phyloP scores from a whole-genome alignment of 2,113 vertebrate species.

The Sarotherodon lohbergeri region DNA sequence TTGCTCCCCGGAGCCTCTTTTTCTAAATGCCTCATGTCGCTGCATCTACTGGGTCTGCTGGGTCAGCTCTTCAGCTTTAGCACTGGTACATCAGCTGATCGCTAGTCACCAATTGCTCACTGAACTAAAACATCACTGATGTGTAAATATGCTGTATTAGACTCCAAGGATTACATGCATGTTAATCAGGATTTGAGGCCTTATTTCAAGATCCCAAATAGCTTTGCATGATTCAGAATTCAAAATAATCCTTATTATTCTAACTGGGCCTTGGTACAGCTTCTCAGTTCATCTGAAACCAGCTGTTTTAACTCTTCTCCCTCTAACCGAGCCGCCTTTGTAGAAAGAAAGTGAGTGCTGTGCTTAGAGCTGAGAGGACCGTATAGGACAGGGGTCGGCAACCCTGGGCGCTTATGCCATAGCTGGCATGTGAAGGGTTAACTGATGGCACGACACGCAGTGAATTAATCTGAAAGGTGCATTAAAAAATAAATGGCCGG shows the following conservation, averaged over 20 bases:
- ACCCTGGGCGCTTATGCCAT: background rate
- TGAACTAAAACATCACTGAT: background rate
- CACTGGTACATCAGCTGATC: constrained; percentile 47
- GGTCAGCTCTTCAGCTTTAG: constrained; percentile 80
- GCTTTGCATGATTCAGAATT: background rate
- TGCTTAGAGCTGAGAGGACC: background rate
- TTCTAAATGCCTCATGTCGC: constrained; percentile 82
- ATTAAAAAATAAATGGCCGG: background rate
- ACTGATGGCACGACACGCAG: rapidly evolving
- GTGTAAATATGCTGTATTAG: background rate
- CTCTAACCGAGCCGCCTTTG: background rate
- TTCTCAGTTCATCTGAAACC: background rate
- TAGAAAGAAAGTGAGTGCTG: background rate
- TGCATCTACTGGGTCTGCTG: constrained; percentile 83
- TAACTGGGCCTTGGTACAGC: background rate
- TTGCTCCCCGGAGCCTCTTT: constrained; percentile 89
- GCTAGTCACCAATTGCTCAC: background rate
- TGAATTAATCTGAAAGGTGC: background rate
- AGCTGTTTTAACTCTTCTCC: background rate
- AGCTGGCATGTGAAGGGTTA: background rate
- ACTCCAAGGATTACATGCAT: background rate
- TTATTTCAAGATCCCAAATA: background rate
- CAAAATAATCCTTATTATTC: background rate
- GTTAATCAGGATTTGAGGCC: background rate
- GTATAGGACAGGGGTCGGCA: background rate